Percentiles rank a stretch among this genome's conserved stretches.
phyloP scores from a whole-genome alignment of 2,888 invertebrate genomes.

The Thysanoteuthis rhombus region DNA sequence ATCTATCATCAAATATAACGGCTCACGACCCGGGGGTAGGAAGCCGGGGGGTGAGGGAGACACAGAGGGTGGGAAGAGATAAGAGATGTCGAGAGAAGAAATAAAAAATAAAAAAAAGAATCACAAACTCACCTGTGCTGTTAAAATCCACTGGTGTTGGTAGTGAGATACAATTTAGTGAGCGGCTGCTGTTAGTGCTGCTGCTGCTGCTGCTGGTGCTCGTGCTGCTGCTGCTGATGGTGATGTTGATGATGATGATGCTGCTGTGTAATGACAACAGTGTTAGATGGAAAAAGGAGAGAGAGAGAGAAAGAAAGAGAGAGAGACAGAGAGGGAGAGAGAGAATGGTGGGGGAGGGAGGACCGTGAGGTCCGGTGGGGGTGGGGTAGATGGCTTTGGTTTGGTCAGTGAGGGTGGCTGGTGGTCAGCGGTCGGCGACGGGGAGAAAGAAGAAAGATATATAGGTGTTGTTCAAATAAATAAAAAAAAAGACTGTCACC shows the following conservation, averaged over 20 bases:
- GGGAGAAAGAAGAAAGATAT: background rate
- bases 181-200: background rate
- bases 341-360: background rate
- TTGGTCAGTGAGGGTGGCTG: background rate
- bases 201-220: background rate
- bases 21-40: no score
- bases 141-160: background rate
- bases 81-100: no score
- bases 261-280: constrained; percentile 12
- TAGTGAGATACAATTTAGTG: background rate
- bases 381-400: background rate
- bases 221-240: background rate
- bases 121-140: constrained; percentile 12
- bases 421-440: no score
- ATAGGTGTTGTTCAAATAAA: background rate
- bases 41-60: background rate
- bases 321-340: background rate
- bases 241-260: background rate
- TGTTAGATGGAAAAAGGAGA: background rate
- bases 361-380: background rate
- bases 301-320: background rate
- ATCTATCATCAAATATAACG: background rate
- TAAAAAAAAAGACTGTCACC: background rate
- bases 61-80: background rate
- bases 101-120: no score